Percentiles rank a stretch among this genome's conserved stretches.
phyloP scores from a whole-genome alignment of 2,888 invertebrate genomes.

The Dioctria rufipes region DNA sequence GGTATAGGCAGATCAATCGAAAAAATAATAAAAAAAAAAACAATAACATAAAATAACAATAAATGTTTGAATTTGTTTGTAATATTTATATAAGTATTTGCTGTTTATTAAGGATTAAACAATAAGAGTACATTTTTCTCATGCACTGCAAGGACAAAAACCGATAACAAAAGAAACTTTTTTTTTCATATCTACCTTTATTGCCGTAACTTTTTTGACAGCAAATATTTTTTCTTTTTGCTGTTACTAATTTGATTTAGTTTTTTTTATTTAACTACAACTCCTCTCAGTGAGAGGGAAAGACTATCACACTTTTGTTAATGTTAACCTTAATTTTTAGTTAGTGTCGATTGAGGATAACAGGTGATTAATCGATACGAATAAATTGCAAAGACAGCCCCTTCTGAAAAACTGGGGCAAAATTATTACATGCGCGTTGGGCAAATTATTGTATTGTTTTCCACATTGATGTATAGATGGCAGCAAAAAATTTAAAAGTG shows the following conservation, averaged over 20 bases:
- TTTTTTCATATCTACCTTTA: constrained; percentile 47
- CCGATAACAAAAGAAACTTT: constrained; percentile 4
- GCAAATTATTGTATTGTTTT: neutral
- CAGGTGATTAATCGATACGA: constrained; percentile 59
- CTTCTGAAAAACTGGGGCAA: constrained; percentile 22
- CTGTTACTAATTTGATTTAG: neutral
- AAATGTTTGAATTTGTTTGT: neutral
- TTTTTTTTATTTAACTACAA: neutral
- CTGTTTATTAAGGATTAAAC: constrained; percentile 24
- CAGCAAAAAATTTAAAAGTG: neutral
- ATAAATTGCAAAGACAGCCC: constrained; percentile 45
- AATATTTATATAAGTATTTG: constrained; percentile 28
- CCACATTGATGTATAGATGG: neutral
- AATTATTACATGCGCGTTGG: constrained; percentile 31
- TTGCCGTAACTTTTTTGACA: constrained; percentile 39
- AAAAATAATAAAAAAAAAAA: constrained; percentile 23
- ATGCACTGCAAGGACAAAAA: constrained; percentile 47
- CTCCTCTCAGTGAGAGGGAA: neutral
- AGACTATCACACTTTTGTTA: constrained; percentile 54
- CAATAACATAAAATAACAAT: constrained; percentile 19
- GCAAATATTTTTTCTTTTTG: neutral
- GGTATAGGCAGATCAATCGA: constrained; percentile 2
- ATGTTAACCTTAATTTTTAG: constrained; percentile 57
- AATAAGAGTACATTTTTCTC: constrained; percentile 22
- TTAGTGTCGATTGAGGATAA: constrained; percentile 46